phyloP scores from a whole-genome alignment of 37 sponge, comb jelly and placozoan species.

The Spongilla lacustris region DNA sequence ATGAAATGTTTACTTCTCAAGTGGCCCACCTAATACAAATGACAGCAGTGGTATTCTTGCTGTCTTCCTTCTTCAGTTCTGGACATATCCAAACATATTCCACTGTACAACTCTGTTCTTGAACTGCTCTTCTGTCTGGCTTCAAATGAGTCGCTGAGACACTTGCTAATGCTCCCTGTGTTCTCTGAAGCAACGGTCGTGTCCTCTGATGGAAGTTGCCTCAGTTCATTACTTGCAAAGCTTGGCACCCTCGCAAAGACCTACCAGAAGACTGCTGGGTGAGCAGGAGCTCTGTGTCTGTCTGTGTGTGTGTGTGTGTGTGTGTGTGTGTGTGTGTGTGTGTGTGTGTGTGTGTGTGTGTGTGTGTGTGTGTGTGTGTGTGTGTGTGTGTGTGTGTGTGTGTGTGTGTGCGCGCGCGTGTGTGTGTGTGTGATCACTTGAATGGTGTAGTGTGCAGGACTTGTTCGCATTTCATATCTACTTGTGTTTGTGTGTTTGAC shows the following conservation, averaged over 20 bases:
- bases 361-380: no score
- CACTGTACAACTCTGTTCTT: conserved; percentile 73
- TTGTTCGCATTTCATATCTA: no score
- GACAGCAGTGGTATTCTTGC: not conserved
- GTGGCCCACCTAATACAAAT: no score
- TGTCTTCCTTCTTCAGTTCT: conserved; percentile 53
- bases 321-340: no score
- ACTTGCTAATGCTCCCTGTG: conserved; percentile 54
- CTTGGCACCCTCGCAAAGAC: conserved; percentile 44
- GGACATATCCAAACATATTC: conserved; percentile 86
- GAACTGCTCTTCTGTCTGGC: conserved; percentile 52
- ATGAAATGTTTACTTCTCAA: no score
- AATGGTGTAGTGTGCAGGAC: no score
- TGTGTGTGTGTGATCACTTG: no score
- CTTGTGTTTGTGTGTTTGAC: no score
- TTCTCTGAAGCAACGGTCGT: conserved; percentile 1
- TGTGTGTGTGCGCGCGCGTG: no score
- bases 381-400: no score
- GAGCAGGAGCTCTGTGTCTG: not conserved
- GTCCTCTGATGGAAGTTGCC: conserved; percentile 20
- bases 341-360: no score
- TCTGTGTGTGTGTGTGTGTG: not conserved
- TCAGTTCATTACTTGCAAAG: conserved; percentile 43
- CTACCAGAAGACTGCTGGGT: conserved; percentile 69
- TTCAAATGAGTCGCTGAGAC: conserved; percentile 28